Conservation (phyloP, 1,140 invertebrate species). For the Orchestia grillus region DNA sequence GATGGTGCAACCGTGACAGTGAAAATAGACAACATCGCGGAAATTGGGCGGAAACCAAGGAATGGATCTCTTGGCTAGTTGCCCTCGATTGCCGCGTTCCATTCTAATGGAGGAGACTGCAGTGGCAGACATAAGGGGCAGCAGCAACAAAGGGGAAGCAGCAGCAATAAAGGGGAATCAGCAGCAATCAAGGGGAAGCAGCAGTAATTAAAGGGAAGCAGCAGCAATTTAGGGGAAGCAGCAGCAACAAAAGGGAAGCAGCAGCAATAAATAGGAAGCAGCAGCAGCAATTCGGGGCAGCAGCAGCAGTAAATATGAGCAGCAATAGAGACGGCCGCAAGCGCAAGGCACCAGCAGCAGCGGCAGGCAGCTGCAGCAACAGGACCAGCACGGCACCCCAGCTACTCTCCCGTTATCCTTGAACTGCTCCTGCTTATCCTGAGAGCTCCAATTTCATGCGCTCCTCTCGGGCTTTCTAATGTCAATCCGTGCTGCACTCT, state of each 20-base stretch:
- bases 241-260: neutral
- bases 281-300: no score
- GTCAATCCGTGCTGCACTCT: neutral
- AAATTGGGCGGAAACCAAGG: no score
- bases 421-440: neutral
- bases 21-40: no score
- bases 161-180: neutral
- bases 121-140: neutral
- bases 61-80: no score
- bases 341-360: neutral
- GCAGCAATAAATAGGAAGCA: neutral
- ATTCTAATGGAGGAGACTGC: neutral
- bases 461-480: neutral
- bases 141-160: neutral
- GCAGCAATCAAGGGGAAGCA: neutral
- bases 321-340: no score
- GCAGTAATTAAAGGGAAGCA: neutral
- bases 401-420: neutral
- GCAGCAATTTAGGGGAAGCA: neutral
- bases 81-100: no score
- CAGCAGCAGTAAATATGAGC: neutral
- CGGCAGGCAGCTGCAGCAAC: neutral
- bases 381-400: neutral
- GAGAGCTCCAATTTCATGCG: neutral
- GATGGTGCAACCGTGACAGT: no score